A percentile compares a stretch with the other conserved stretches of the same genome.
Conservation (phyloP, 2,888 invertebrate species). For the Drosophila cognata region DNA sequence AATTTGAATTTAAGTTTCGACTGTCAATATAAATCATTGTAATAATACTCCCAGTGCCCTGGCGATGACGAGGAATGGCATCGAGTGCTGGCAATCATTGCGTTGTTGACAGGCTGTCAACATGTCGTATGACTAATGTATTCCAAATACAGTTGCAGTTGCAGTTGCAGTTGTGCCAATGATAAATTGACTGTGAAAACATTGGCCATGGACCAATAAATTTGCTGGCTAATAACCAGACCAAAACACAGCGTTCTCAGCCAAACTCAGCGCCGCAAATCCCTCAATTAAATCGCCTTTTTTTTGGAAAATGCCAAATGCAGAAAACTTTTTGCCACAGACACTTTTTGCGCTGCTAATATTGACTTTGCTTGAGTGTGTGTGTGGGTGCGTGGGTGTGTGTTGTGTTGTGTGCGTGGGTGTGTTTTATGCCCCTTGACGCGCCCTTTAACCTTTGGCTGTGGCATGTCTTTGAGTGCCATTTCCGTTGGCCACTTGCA, state of each 20-base stretch:
- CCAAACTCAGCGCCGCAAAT: conserved; percentile 26
- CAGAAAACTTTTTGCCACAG: conserved; percentile 30
- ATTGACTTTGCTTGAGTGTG: conserved; percentile 8
- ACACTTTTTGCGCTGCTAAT: not conserved
- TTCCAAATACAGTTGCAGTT: conserved; percentile 68
- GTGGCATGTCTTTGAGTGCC: conserved; percentile 50
- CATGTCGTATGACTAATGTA: conserved; percentile 80
- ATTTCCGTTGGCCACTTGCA: conserved; percentile 47
- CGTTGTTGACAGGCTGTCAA: conserved; percentile 50
- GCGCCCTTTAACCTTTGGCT: conserved; percentile 50
- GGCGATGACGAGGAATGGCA: not conserved
- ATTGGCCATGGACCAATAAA: conserved; percentile 36
- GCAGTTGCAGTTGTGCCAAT: conserved; percentile 53
- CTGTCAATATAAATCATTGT: not conserved
- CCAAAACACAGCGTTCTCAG: conserved; percentile 20
- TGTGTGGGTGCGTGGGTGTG: not conserved
- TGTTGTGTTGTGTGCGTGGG: conserved; percentile 2
- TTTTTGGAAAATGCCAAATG: conserved; percentile 23
- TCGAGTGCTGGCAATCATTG: not conserved
- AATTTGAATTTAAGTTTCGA: not conserved
- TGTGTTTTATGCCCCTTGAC: conserved; percentile 17
- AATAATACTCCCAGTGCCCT: not conserved
- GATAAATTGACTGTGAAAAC: conserved; percentile 67
- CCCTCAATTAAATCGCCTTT: conserved; percentile 59
- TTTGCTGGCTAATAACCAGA: conserved; percentile 48